These are phyloP conservation scores for Latheticus oryzae DNA, from an alignment of 2,888 invertebrate genomes.

Conservation along the genomic window DNA sequence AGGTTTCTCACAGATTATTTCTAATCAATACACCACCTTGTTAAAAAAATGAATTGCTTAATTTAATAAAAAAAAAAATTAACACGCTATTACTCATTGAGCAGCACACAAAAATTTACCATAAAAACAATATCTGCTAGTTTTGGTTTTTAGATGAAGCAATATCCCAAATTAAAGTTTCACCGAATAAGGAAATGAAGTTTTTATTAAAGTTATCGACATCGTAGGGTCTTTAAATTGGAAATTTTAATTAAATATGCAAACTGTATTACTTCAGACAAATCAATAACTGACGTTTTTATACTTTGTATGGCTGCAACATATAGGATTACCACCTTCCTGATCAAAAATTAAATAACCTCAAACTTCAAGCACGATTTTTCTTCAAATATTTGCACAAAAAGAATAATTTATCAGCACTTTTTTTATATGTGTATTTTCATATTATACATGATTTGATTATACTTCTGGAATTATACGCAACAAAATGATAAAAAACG, in stretches of 20 bases:
- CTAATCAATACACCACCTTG: constrained; percentile 35
- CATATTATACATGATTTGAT: too few relatives aligned
- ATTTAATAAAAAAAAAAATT: constrained; percentile 26
- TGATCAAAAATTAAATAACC: constrained; percentile 18
- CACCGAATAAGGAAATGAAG: constrained; percentile 22
- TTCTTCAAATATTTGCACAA: constrained; percentile 10
- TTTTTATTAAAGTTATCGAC: constrained; percentile 31
- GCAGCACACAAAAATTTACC: constrained; percentile 7
- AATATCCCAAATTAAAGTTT: constrained; percentile 42
- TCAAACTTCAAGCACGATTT: too few relatives aligned
- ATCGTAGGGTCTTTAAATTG: constrained; percentile 20
- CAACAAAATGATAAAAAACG: too few relatives aligned
- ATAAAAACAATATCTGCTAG: constrained; percentile 1
- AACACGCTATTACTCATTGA: constrained; percentile 10
- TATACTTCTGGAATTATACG: too few relatives aligned
- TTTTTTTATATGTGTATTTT: too few relatives aligned
- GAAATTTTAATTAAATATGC: constrained; percentile 33
- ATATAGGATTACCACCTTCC: constrained; percentile 2
- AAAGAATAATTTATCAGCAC: too few relatives aligned
- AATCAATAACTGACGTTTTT: constrained; percentile 21
- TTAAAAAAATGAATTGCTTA: constrained; percentile 23
- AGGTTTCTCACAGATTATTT: constrained; percentile 42
- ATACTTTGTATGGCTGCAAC: constrained; percentile 16
- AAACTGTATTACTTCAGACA: constrained; percentile 22
- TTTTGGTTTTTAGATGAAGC: constrained; percentile 21